Percentiles rank a stretch among this genome's conserved stretches.
Conservation (phyloP, 2,797 vertebrate species). For the Lateolabrax maculatus region DNA sequence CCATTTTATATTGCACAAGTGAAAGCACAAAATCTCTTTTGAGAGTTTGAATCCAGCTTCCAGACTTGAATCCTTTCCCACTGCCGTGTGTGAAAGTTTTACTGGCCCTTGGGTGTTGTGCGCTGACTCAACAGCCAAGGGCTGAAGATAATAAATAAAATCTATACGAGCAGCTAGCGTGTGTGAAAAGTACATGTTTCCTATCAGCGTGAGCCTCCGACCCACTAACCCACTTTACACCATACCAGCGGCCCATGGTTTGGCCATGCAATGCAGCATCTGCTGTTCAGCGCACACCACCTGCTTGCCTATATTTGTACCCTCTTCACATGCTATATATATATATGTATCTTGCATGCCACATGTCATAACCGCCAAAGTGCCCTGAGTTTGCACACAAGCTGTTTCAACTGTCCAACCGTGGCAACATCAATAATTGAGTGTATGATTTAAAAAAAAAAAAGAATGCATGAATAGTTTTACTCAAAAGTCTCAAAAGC, state of each 20-base stretch:
- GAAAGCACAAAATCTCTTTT: not conserved
- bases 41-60: not conserved
- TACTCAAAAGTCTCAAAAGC: not conserved
- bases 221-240: slow-evolving; percentile 67
- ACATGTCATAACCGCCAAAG: slow-evolving; percentile 38
- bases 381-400: slow-evolving; percentile 42
- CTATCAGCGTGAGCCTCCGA: slow-evolving; percentile 41
- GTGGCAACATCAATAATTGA: slow-evolving; percentile 44
- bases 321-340: slow-evolving; percentile 34
- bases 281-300: slow-evolving; percentile 61
- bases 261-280: slow-evolving; percentile 40
- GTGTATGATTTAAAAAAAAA: not conserved
- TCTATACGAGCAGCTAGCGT: slow-evolving; percentile 24
- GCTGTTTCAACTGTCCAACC: slow-evolving; percentile 29
- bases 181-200: slow-evolving; percentile 41
- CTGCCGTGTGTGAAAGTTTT: slow-evolving; percentile 26
- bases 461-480: slow-evolving; percentile 19
- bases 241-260: slow-evolving; percentile 29
- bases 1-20: not conserved
- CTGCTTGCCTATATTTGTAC: slow-evolving; percentile 66
- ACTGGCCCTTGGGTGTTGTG: not conserved
- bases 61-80: slow-evolving; percentile 3
- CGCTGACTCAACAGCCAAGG: slow-evolving; percentile 34
- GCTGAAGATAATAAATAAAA: slow-evolving; percentile 43
- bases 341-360: slow-evolving; percentile 43